A percentile compares a stretch with the other conserved stretches of the same genome.
These are phyloP conservation scores for Chionis minor DNA, from an alignment of 2,113 vertebrate species.

Conservation along the genomic window DNA sequence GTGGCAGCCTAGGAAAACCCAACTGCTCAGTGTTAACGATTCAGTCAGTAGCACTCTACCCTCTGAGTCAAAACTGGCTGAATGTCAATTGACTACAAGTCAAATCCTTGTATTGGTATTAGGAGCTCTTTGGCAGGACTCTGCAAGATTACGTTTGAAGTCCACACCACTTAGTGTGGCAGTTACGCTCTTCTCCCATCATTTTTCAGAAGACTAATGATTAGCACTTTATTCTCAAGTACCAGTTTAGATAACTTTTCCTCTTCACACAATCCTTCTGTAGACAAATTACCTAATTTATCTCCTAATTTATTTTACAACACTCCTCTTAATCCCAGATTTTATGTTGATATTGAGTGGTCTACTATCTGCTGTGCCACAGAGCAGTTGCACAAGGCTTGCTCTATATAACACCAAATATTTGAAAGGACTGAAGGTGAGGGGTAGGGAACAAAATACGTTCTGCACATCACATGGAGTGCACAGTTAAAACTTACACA, in stretches of 20 bases:
- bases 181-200: background rate
- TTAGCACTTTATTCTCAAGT: background rate
- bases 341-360: background rate
- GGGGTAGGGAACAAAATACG: background rate
- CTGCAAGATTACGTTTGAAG: constrained; percentile 7
- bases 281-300: background rate
- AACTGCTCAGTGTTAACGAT: constrained; percentile 26
- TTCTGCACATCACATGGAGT: background rate
- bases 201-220: background rate
- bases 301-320: background rate
- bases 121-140: background rate
- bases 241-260: background rate
- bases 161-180: background rate
- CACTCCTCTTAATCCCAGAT: background rate
- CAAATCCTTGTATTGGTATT: constrained; percentile 34
- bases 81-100: constrained; percentile 44
- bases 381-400: background rate
- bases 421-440: background rate
- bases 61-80: constrained; percentile 52
- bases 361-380: background rate
- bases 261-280: background rate
- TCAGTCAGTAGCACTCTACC: constrained; percentile 34
- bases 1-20: constrained; percentile 19
- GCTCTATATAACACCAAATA: background rate
- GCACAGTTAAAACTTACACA: background rate